Evolutionary conservation across 2,797 vertebrate genomes (phyloP).

Genomic region (Thalassophryne amazonica): DNA sequence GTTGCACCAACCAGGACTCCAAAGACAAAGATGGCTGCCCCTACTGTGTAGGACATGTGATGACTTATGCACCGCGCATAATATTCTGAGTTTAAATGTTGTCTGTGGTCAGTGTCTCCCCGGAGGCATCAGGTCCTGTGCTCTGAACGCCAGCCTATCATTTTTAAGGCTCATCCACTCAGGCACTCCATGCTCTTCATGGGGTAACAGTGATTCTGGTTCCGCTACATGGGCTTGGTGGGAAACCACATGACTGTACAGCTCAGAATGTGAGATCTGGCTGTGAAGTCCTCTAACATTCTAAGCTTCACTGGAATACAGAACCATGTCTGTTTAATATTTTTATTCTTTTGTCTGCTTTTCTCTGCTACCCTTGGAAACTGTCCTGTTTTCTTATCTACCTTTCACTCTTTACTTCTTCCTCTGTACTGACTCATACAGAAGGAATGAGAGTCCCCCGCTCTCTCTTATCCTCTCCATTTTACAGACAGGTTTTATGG

Average conservation of each 20-base stretch:
- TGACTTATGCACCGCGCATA: background rate
- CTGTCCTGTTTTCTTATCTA: background rate
- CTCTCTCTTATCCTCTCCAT: slow-evolving; percentile 1
- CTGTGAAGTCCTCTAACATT: slow-evolving; percentile 39
- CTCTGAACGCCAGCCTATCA: slow-evolving; percentile 16
- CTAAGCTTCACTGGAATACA: slow-evolving; percentile 7
- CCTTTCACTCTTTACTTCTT: background rate
- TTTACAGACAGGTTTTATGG: slow-evolving; percentile 15
- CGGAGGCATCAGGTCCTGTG: slow-evolving; percentile 12
- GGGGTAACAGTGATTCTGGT: slow-evolving; percentile 47
- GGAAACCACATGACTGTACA: slow-evolving; percentile 23
- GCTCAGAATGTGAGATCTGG: slow-evolving; percentile 20
- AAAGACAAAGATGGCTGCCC: background rate
- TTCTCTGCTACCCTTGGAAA: background rate
- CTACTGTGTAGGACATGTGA: background rate
- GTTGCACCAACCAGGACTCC: background rate
- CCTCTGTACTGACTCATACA: background rate
- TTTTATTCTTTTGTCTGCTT: background rate
- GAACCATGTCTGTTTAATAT: slow-evolving; percentile 27
- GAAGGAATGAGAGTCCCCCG: slow-evolving; percentile 13
- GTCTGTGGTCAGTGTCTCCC: slow-evolving; percentile 31
- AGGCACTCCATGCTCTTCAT: slow-evolving; percentile 23
- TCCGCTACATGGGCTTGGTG: slow-evolving; percentile 45
- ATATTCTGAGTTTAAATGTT: slow-evolving; percentile 24
- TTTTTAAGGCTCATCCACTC: slow-evolving; percentile 48